Evolutionary conservation across 2,888 invertebrate genomes (phyloP).

Genomic region (Paralinhomoeus sp.): DNA sequence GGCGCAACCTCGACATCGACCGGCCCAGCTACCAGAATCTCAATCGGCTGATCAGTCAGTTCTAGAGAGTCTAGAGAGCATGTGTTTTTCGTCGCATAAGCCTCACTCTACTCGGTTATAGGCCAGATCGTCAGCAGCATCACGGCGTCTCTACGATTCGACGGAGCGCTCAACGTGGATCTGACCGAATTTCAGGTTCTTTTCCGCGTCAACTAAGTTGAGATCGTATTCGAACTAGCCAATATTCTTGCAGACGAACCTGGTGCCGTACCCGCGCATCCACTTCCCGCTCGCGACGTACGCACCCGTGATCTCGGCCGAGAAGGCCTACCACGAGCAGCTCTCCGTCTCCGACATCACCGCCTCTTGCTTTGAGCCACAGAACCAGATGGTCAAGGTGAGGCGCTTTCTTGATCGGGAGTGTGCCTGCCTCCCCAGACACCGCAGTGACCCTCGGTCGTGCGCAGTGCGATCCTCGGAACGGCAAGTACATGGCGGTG

Average conservation of each 20-base stretch:
- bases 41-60: slow-evolving; percentile 1
- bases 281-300: slow-evolving; percentile 42
- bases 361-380: slow-evolving; percentile 58
- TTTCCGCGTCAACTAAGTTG: no score
- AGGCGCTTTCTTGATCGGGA: no score
- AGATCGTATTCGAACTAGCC: no score
- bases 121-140: slow-evolving; percentile 48
- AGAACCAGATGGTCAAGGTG: slow-evolving; percentile 37
- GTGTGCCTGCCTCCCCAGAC: no score
- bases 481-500: slow-evolving; percentile 32
- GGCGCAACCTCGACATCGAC: slow-evolving; percentile 45
- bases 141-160: slow-evolving; percentile 1
- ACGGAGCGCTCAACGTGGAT: slow-evolving; percentile 1
- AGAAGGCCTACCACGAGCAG: slow-evolving; percentile 10
- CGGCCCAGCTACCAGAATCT: not conserved
- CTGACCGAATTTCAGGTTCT: slow-evolving; percentile 1
- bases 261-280: slow-evolving; percentile 58
- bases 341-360: slow-evolving; percentile 47
- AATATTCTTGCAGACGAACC: slow-evolving; percentile 8
- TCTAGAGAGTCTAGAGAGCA: no score
- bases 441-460: no score
- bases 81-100: no score
- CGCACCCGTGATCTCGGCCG: slow-evolving; percentile 10
- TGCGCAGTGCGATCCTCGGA: slow-evolving; percentile 36
- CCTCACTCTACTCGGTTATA: no score